Percentiles rank a stretch among this genome's conserved stretches.
Conservation (phyloP, 2,888 invertebrate genomes). For the Argynnis bischoffii region DNA sequence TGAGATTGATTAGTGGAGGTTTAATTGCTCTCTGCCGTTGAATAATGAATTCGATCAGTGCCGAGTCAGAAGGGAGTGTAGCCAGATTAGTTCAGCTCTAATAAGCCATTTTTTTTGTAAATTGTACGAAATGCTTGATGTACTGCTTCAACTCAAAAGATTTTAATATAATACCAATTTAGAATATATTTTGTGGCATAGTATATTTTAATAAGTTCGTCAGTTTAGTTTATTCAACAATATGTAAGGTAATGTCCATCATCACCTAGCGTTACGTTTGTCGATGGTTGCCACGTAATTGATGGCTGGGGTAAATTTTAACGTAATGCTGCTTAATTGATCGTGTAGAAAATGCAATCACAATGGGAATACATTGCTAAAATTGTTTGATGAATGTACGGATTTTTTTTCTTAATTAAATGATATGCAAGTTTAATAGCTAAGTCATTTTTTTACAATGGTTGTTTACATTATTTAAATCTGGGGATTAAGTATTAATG, state of each 20-base stretch:
- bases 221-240: not conserved
- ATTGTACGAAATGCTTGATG: constrained; percentile 22
- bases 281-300: constrained; percentile 59
- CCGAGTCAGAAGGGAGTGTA: constrained; percentile 66
- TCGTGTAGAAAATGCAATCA: constrained; percentile 68
- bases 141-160: not conserved
- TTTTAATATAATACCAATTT: not conserved
- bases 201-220: not conserved
- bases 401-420: too few species aligned
- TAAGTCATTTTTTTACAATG: too few species aligned
- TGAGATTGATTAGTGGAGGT: constrained; percentile 82
- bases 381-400: constrained; percentile 46
- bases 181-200: not conserved
- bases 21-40: constrained; percentile 80
- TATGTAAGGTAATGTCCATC: constrained; percentile 36
- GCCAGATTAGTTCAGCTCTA: constrained; percentile 65
- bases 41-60: constrained; percentile 81
- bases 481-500: not conserved
- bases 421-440: too few species aligned
- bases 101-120: constrained; percentile 55
- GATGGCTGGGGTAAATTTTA: constrained; percentile 72
- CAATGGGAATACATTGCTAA: constrained; percentile 55
- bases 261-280: constrained; percentile 47
- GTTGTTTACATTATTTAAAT: constrained; percentile 14
- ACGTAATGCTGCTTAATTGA: constrained; percentile 75